A percentile compares a stretch with the other conserved stretches of the same genome.
Conservation (phyloP, 2,888 invertebrate species). For the Busseola fusca region DNA sequence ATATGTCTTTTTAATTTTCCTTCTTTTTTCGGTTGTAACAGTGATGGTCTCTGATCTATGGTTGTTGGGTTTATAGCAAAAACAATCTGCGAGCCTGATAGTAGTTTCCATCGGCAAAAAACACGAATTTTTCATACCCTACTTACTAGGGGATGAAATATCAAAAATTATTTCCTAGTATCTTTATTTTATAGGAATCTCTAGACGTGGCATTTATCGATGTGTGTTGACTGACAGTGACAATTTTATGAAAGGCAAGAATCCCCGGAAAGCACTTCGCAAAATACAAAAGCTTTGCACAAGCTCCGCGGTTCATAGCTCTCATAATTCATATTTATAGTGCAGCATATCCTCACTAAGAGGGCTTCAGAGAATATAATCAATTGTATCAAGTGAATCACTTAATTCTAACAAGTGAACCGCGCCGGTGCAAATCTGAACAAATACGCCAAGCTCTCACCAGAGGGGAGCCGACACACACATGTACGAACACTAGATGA, state of each 20-base stretch:
- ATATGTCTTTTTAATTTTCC: background rate
- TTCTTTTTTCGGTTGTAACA: too few species aligned
- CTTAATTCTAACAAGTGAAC: conserved; percentile 41
- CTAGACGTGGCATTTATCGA: background rate
- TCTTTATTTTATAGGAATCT: background rate
- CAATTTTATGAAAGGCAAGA: background rate
- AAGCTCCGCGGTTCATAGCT: background rate
- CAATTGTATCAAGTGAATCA: conserved; percentile 46
- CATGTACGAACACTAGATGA: conserved; percentile 3
- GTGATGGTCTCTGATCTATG: too few species aligned
- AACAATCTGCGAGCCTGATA: background rate
- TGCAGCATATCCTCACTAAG: background rate
- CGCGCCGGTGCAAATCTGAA: conserved; percentile 40
- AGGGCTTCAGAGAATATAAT: conserved; percentile 25
- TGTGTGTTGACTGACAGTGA: background rate
- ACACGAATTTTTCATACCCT: background rate
- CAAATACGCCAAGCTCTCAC: conserved; percentile 44
- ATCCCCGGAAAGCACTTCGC: conserved; percentile 1
- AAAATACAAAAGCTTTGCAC: conserved; percentile 3
- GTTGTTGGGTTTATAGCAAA: background rate
- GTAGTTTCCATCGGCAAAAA: background rate
- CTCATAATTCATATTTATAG: conserved; percentile 43
- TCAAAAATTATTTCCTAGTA: background rate
- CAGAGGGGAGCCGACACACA: conserved; percentile 14
- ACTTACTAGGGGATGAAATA: background rate